phyloP scores from a whole-genome alignment of 2,888 invertebrate genomes.

The Mechanitis mazaeus region DNA sequence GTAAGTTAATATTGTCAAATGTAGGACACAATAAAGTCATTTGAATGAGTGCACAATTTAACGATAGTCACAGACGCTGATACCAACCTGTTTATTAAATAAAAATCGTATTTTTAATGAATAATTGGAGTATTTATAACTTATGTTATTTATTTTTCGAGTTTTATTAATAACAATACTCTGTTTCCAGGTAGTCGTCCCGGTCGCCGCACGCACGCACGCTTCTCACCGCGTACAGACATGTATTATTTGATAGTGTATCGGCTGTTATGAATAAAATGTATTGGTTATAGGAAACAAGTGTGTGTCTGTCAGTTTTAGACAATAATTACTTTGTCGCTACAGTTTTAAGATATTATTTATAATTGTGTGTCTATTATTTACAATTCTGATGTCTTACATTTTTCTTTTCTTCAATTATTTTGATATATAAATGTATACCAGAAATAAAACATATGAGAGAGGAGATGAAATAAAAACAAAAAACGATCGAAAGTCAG shows the following conservation, averaged over 20 bases:
- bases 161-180: not conserved
- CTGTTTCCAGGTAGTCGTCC: not conserved
- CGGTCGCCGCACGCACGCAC: conserved; percentile 7
- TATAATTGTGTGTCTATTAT: too few species aligned
- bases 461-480: not conserved
- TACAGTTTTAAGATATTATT: not conserved
- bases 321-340: not conserved
- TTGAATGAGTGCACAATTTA: not conserved
- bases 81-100: too few species aligned
- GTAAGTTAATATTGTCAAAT: not conserved
- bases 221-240: conserved; percentile 9
- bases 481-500: not conserved
- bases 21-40: not conserved
- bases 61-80: not conserved
- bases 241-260: conserved; percentile 1
- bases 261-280: not conserved
- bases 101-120: too few species aligned
- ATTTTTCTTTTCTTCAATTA: too few species aligned
- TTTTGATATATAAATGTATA: too few species aligned
- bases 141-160: too few species aligned
- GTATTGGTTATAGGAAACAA: not conserved
- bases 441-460: too few species aligned
- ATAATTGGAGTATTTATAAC: too few species aligned
- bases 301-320: not conserved
- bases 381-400: too few species aligned